Base-by-base conservation (phyloP, 2,888 invertebrate species). In the Microctonus aethiopoides region DNA sequence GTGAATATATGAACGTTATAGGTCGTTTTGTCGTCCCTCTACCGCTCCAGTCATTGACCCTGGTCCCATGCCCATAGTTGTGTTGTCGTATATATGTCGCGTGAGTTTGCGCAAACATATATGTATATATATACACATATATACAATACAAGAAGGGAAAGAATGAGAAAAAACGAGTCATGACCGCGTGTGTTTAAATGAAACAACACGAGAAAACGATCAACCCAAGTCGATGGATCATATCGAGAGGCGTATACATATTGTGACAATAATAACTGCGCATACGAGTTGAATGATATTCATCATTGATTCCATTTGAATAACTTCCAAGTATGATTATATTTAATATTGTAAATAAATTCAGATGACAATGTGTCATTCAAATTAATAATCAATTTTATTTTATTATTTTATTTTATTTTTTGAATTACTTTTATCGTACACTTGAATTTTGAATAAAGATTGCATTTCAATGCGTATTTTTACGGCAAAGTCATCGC, bases 401-500 rank as follows among this genome's bases (percentile, higher is more conserved):
- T n/a, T n/a, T n/a, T n/a, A n/a, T n/a, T n/a, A n/a, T n/a, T n/a
- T n/a, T n/a, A n/a, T n/a, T n/a, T n/a, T n/a, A n/a, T 39, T n/a
- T 1, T 3, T 13, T 39, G 13, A 36, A 9, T 36, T 36, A 36
- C 11, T 36, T 9, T 36, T 36, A 36, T 10, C 11, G 36, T 36
- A n/a, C n/a, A n/a, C n/a, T n/a, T n/a, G n/a, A n/a, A n/a, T n/a
- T 69, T 62, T 7, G 70, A 68, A 56, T 70, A 66, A 76, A 77
- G 72, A 78, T 81, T 84, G 84, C 84, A 84, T 82, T 84, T 83
- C 80, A 77, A 80, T 80, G 80, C 16, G 46, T 86, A 86, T 86
- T 86, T 86, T 86, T 85, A 85, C 81, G 78, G 81, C 73, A 81
- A 82, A 85, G 85, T 85, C 85, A 85, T 86, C 84, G 86, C 86